Evolutionary conservation across 2,888 invertebrate species (phyloP).

Genomic region (Drosophila koepferae): DNA sequence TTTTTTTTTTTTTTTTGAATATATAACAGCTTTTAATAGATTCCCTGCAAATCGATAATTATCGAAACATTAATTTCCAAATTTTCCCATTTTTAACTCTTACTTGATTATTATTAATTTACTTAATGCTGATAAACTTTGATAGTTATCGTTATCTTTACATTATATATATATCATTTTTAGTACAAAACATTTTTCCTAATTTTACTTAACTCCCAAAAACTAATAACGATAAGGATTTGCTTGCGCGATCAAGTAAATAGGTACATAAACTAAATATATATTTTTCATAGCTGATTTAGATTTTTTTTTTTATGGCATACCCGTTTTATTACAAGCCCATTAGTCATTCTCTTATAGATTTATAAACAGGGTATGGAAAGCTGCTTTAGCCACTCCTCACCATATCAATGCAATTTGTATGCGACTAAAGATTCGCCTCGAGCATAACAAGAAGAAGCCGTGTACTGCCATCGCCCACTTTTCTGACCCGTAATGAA

Average conservation of each 20-base stretch:
- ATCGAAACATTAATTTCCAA: too few species aligned
- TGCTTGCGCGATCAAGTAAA: neutral
- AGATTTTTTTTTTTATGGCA: neutral
- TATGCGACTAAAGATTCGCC: conserved; percentile 42
- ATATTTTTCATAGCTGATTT: neutral
- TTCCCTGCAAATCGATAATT: too few species aligned
- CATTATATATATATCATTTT: too few species aligned
- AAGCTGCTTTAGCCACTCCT: conserved; percentile 28
- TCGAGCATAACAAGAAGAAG: conserved; percentile 25
- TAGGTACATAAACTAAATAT: neutral
- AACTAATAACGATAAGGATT: neutral
- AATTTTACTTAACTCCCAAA: neutral
- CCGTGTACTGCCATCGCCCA: conserved; percentile 8
- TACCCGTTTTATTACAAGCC: neutral
- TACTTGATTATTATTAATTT: too few species aligned
- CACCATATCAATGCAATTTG: conserved; percentile 54
- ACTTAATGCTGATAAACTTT: too few species aligned
- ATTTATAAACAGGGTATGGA: conserved; percentile 7
- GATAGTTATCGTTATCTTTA: too few species aligned
- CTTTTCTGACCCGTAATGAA: conserved; percentile 40
- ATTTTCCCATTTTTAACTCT: too few species aligned
- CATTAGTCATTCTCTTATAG: neutral
- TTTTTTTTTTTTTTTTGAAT: too few species aligned
- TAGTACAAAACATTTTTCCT: too few species aligned
- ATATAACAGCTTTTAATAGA: too few species aligned